These are phyloP conservation scores for Schizopygopsis malacanthus DNA, from an alignment of 2,797 vertebrate genomes.

Conservation along the genomic window DNA sequence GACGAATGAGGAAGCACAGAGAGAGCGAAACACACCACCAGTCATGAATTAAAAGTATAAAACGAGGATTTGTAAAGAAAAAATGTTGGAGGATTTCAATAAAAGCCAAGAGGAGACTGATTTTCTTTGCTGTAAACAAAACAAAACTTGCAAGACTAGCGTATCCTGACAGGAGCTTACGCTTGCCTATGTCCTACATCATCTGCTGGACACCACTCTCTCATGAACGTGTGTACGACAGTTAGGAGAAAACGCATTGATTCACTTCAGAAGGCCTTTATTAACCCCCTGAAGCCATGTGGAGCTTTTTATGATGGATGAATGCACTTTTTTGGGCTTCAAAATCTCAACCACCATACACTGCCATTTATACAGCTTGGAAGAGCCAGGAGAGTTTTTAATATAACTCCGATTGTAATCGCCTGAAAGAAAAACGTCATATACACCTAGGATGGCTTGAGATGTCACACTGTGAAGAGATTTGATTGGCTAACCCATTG, in stretches of 20 bases:
- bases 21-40: no score
- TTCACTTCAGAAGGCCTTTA: neutral
- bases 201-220: neutral
- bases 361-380: neutral
- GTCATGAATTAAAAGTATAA: no score
- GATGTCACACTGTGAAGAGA: neutral
- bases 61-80: no score
- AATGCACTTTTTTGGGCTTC: neutral
- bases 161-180: no score
- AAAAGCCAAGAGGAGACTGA: no score
- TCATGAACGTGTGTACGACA: neutral
- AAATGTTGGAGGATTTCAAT: no score
- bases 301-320: neutral
- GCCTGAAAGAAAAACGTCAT: neutral
- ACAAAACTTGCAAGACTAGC: no score
- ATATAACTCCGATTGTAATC: neutral
- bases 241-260: neutral
- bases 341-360: no score
- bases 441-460: neutral
- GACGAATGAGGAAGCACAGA: no score
- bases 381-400: neutral
- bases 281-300: neutral
- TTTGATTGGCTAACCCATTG: constrained; percentile 83
- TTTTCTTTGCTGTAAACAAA: no score
- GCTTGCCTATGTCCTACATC: neutral